Percentiles rank a stretch among this genome's conserved stretches.
These are phyloP conservation scores for Cataglyphis altisquamis DNA, from an alignment of 2,888 invertebrate species.

Conservation along the genomic window DNA sequence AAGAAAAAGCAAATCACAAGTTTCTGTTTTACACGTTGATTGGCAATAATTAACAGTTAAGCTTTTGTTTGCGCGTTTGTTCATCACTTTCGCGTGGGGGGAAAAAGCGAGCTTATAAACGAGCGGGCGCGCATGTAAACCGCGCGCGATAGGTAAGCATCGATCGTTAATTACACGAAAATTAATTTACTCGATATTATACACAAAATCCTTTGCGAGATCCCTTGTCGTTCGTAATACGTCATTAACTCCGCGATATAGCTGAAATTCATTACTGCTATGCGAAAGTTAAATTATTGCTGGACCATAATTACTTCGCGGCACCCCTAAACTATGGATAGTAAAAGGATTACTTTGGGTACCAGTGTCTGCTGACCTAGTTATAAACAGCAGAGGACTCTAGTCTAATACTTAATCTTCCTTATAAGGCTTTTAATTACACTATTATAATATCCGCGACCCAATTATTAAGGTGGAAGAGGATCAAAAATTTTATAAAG, in stretches of 20 bases:
- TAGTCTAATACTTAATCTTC: conserved; percentile 42
- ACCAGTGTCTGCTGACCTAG: conserved; percentile 25
- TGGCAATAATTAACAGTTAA: conserved; percentile 43
- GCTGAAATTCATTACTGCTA: conserved; percentile 53
- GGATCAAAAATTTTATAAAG: conserved; percentile 1
- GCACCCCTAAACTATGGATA: conserved; percentile 53
- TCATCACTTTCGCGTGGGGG: neutral
- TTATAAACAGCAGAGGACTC: conserved; percentile 25
- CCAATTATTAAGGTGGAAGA: neutral
- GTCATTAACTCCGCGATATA: conserved; percentile 56
- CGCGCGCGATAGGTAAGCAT: conserved; percentile 36
- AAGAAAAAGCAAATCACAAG: neutral
- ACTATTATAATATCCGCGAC: conserved; percentile 16
- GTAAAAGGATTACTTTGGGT: conserved; percentile 50
- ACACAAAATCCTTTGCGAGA: conserved; percentile 46
- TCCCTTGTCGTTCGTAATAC: conserved; percentile 55
- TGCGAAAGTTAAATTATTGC: conserved; percentile 54
- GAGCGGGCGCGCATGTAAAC: neutral
- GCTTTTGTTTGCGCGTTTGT: conserved; percentile 21
- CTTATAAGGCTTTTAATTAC: conserved; percentile 44
- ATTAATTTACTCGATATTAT: conserved; percentile 66
- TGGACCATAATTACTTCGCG: conserved; percentile 51
- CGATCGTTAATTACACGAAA: conserved; percentile 55
- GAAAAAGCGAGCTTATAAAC: conserved; percentile 1
- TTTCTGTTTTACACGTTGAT: conserved; percentile 11